A percentile compares a stretch with the other conserved stretches of the same genome.
phyloP scores from a whole-genome alignment of 2,797 vertebrate species.

The Chromobotia macracanthus region DNA sequence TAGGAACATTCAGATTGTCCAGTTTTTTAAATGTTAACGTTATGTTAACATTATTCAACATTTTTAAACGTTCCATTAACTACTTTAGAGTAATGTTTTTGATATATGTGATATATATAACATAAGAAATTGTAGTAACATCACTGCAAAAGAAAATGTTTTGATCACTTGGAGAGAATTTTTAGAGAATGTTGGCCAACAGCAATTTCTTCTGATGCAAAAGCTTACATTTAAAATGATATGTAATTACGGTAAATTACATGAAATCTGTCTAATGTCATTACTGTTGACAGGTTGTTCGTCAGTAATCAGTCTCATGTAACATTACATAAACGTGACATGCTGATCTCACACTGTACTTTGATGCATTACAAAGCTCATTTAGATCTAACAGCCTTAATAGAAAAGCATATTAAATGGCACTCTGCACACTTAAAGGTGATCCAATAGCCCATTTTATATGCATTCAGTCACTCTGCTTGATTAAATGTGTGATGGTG shows the following conservation, averaged over 20 bases:
- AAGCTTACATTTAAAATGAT: slow-evolving; percentile 3
- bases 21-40: too few relatives aligned
- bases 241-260: not conserved
- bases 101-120: too few relatives aligned
- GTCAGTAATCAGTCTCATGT: slow-evolving; percentile 5
- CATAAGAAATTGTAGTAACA: too few relatives aligned
- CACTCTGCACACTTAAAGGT: slow-evolving; percentile 52
- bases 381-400: slow-evolving; percentile 45
- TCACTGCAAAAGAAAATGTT: too few relatives aligned
- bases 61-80: too few relatives aligned
- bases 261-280: not conserved
- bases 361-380: slow-evolving; percentile 25
- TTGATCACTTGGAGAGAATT: too few relatives aligned
- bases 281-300: not conserved
- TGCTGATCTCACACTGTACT: slow-evolving; percentile 10
- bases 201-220: not conserved
- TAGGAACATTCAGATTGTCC: too few relatives aligned
- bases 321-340: slow-evolving; percentile 5
- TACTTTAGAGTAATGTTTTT: too few relatives aligned
- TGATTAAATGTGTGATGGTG: slow-evolving; percentile 62
- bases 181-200: too few relatives aligned
- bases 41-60: too few relatives aligned
- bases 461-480: slow-evolving; percentile 61
- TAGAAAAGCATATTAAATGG: slow-evolving; percentile 50
- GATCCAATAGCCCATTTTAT: slow-evolving; percentile 67